Percentiles rank a stretch among this genome's conserved stretches.
phyloP scores from a whole-genome alignment of 2,113 vertebrate species.

The Burhinus oedicnemus region DNA sequence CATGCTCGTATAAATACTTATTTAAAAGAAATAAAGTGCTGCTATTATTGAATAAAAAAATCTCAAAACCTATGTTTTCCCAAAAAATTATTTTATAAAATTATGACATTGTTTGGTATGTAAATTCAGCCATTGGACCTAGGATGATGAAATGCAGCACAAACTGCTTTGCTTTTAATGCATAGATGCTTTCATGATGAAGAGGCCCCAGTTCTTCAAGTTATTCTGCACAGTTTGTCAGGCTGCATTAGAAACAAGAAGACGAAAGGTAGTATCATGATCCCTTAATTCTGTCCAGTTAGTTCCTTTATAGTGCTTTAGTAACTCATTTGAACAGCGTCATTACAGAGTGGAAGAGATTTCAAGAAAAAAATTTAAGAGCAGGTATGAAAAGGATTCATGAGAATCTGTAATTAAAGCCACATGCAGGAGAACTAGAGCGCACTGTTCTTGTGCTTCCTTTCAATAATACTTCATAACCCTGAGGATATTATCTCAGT shows the following conservation, averaged over 20 bases:
- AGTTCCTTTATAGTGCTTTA: neutral
- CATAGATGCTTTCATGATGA: neutral
- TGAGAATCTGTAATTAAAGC: constrained; percentile 54
- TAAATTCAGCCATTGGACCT: constrained; percentile 2
- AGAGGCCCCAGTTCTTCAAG: neutral
- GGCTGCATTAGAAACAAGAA: neutral
- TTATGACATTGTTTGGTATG: neutral
- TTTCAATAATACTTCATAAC: constrained; percentile 54
- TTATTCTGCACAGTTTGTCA: neutral
- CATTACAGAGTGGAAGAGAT: constrained; percentile 6
- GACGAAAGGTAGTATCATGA: neutral
- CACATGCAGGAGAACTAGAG: constrained; percentile 29
- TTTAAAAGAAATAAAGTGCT: neutral
- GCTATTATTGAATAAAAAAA: neutral
- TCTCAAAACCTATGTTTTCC: neutral
- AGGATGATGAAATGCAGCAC: neutral
- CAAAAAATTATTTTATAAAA: neutral
- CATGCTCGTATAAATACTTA: neutral
- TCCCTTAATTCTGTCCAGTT: neutral
- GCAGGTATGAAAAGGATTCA: constrained; percentile 47
- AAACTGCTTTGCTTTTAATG: neutral
- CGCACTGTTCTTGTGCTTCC: constrained; percentile 23
- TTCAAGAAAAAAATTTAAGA: neutral
- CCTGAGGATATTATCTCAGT: constrained; percentile 57
- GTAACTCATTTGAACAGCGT: neutral